Evolutionary conservation across 2,888 invertebrate genomes (phyloP).

Genomic region (Aphidius colemani): DNA sequence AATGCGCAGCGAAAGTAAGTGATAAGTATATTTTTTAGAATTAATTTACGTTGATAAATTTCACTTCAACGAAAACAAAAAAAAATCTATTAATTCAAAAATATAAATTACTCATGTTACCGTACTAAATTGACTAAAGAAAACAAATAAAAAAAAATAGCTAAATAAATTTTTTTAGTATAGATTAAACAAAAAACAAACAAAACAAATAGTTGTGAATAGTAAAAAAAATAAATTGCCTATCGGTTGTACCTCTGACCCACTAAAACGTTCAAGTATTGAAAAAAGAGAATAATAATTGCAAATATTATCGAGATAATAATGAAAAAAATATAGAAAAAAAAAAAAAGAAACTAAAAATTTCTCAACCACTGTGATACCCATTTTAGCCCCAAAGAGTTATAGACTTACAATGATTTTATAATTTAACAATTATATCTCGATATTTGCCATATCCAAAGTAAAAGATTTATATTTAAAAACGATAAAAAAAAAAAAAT

Average conservation of each 20-base stretch:
- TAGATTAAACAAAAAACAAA: slow-evolving; percentile 1
- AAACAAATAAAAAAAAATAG: not conserved
- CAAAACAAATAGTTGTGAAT: slow-evolving; percentile 1
- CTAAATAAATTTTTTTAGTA: too few species aligned
- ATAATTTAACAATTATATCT: slow-evolving; percentile 55
- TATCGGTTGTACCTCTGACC: slow-evolving; percentile 16
- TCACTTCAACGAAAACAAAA: not conserved
- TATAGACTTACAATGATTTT: slow-evolving; percentile 57
- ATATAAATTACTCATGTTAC: slow-evolving; percentile 6
- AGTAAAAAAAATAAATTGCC: not conserved
- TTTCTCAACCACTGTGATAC: slow-evolving; percentile 56
- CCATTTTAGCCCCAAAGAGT: slow-evolving; percentile 59
- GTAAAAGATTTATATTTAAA: slow-evolving; percentile 43
- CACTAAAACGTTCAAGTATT: not conserved
- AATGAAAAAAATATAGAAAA: slow-evolving; percentile 24
- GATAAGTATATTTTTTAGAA: not conserved
- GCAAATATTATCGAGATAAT: slow-evolving; percentile 4
- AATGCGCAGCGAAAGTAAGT: not conserved
- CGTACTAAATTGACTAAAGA: not conserved
- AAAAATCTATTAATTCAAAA: not conserved
- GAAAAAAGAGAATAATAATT: slow-evolving; percentile 15
- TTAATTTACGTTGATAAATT: not conserved
- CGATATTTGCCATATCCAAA: slow-evolving; percentile 58
- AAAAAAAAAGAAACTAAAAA: slow-evolving; percentile 38
- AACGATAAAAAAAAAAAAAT: slow-evolving; percentile 24